Base-by-base conservation (phyloP, 2,113 vertebrate genomes). In the Chloebia gouldiae region DNA sequence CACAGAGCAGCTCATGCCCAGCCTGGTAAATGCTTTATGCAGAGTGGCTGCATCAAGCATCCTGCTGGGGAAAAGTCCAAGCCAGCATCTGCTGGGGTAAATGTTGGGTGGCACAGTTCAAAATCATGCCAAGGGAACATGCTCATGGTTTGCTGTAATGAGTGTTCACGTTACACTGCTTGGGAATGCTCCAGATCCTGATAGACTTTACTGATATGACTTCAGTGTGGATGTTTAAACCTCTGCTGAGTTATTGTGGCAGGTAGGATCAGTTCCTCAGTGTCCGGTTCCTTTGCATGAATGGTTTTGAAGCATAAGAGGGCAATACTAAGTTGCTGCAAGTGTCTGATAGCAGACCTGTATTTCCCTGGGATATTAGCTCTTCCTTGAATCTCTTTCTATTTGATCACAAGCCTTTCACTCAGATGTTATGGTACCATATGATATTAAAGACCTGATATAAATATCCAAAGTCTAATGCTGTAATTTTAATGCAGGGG, bases 291-390 rank as follows among this genome's bases (percentile, higher is more conserved):
- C 47, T 89, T 63, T 93, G 86, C 28, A 24, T 15, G 23, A 85
- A 61, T 63, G 64, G 21, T 40, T 90, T 92, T 4, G 72, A 72
- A 85, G 95, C 97, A 96, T 97, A 97, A 97, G 97, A 96, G 98
- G 97, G 88, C 97, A 97, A 93, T 95, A 75, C 95, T 95, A 95
- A 91, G 81, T 97, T 92, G 91, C 15, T 95, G 76, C 85, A 96
- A 86, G 51, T 24, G 37, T 63, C 69, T 60, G 37, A 5, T 44
- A 37, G n/a, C 68, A 75, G 69, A n/a, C 12, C 49, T 75, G 19
- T 63, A 7, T 80, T 87, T 86, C 15, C n/a, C 45, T 77, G 69
- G 57, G 45, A 40, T 88, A 23, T 60, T 81, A n/a, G 51, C 86
- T 61, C 72, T 84, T 81, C 49, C 37, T 89, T 7, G 1, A 14